Conservation (phyloP, 2,888 invertebrate species). For the Coronaproctus castanopsis region DNA sequence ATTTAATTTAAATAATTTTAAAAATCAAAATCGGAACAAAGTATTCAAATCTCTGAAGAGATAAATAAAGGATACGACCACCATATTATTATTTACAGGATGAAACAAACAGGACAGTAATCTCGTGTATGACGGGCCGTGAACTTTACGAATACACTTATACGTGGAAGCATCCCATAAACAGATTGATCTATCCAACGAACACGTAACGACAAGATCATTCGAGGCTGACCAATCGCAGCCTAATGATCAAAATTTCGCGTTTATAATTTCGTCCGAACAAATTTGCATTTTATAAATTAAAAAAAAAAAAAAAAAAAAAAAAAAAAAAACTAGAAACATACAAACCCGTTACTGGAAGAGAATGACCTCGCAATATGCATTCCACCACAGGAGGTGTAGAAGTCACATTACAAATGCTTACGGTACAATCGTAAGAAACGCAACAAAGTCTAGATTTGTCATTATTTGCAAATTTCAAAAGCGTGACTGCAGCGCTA, state of each 20-base stretch:
- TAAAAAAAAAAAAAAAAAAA: slow-evolving; percentile 4
- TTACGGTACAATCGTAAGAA: slow-evolving; percentile 55
- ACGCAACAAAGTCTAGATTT: slow-evolving; percentile 56
- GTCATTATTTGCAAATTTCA: slow-evolving; percentile 71
- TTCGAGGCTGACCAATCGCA: slow-evolving; percentile 74
- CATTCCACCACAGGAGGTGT: slow-evolving; percentile 51
- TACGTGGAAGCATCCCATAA: slow-evolving; percentile 43
- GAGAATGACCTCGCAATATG: slow-evolving; percentile 51
- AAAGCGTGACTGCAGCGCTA: slow-evolving; percentile 43
- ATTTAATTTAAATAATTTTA: no score
- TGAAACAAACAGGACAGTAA: slow-evolving; percentile 56
- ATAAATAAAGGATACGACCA: slow-evolving; percentile 41
- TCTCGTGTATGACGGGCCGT: slow-evolving; percentile 39
- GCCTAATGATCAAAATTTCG: no score
- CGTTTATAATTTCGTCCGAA: background rate
- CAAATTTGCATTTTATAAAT: background rate
- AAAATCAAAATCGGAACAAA: no score
- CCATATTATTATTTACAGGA: slow-evolving; percentile 67
- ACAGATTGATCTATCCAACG: slow-evolving; percentile 48
- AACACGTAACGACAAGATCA: slow-evolving; percentile 59
- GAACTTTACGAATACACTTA: slow-evolving; percentile 39
- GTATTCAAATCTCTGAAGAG: no score
- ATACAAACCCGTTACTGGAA: slow-evolving; percentile 48
- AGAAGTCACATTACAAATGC: slow-evolving; percentile 53
- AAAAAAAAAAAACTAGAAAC: slow-evolving; percentile 4